phyloP scores from a whole-genome alignment of 2,797 vertebrate genomes.

The Amblyraja radiata region DNA sequence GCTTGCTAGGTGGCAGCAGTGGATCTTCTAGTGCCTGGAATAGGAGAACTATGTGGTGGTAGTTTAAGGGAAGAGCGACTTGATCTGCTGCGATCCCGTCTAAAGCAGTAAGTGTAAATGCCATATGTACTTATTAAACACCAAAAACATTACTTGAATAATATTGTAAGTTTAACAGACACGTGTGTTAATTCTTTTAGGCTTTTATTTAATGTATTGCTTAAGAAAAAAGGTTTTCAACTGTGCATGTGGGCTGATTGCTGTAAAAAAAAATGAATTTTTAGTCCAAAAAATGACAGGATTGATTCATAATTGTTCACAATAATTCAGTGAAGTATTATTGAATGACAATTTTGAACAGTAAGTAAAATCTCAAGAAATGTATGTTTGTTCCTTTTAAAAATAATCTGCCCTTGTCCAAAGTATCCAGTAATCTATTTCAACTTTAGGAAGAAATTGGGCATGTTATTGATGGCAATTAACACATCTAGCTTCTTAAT shows the following conservation, averaged over 20 bases:
- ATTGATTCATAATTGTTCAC: neutral
- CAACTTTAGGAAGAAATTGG: neutral
- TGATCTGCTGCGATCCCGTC: conserved; percentile 65
- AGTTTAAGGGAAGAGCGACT: conserved; percentile 86
- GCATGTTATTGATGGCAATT: neutral
- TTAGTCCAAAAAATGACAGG: neutral
- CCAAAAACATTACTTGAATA: neutral
- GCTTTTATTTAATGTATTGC: neutral
- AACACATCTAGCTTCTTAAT: neutral
- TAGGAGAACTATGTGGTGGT: conserved; percentile 92
- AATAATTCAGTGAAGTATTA: neutral
- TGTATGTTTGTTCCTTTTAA: neutral
- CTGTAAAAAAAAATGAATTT: neutral
- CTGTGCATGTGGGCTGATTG: neutral
- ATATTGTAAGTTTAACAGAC: neutral
- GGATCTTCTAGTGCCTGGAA: conserved; percentile 84
- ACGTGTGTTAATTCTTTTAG: neutral
- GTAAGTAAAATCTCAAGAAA: neutral
- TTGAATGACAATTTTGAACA: neutral
- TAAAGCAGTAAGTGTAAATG: conserved; percentile 63
- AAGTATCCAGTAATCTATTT: neutral
- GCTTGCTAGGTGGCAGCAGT: conserved; percentile 79
- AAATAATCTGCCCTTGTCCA: too few species aligned
- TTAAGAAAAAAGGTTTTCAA: neutral
- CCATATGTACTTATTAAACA: too few species aligned